These are phyloP conservation scores for Mesembrinibis cayennensis DNA, from an alignment of 2,113 vertebrate genomes.

Conservation along the genomic window DNA sequence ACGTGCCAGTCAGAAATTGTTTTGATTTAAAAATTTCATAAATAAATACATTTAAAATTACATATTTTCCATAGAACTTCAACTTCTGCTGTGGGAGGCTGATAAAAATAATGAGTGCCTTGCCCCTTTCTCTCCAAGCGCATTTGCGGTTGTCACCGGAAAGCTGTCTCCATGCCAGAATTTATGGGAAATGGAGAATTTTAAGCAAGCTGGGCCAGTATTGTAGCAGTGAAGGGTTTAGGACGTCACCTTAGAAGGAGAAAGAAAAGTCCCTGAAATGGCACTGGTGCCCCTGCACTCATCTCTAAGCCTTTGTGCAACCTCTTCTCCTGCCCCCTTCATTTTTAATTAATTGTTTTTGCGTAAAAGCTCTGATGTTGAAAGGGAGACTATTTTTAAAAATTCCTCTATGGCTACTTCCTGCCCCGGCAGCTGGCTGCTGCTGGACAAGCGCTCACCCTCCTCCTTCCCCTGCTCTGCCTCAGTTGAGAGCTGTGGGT, in stretches of 20 bases:
- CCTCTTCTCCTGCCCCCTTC: background rate
- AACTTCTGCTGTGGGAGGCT: constrained; percentile 2
- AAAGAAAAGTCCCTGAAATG: background rate
- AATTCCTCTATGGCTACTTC: constrained; percentile 54
- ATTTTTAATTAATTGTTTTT: background rate
- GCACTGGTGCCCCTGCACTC: background rate
- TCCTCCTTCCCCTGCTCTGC: background rate
- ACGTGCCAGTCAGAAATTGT: background rate
- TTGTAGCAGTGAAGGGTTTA: background rate
- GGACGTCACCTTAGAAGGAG: background rate
- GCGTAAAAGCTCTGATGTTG: background rate
- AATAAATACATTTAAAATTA: constrained; percentile 6
- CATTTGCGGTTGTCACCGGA: background rate
- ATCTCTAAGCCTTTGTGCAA: background rate
- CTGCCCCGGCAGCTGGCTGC: constrained; percentile 7
- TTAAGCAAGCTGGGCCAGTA: background rate
- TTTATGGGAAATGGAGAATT: constrained; percentile 21
- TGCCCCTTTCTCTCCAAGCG: background rate
- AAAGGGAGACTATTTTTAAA: constrained; percentile 62
- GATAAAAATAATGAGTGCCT: constrained; percentile 53
- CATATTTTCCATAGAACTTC: constrained; percentile 23
- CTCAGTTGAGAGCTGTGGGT: background rate
- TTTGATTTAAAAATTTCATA: constrained; percentile 14
- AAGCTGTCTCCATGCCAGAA: background rate
- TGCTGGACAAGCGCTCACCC: background rate